These are phyloP conservation scores for Thelaira solivaga DNA, from an alignment of 2,888 invertebrate species.

Conservation along the genomic window DNA sequence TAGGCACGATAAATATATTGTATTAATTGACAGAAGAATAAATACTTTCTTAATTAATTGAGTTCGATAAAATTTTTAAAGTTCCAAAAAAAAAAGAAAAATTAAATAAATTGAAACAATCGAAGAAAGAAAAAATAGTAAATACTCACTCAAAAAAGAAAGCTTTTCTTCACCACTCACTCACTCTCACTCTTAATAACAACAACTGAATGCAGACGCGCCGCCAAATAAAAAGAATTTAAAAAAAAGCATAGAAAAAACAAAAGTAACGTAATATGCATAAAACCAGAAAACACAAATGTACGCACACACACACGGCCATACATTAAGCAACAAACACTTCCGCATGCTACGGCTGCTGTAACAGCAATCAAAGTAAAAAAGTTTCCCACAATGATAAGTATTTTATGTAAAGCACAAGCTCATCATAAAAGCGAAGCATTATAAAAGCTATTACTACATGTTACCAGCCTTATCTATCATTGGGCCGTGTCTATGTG, in stretches of 20 bases:
- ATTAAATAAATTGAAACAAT: not conserved
- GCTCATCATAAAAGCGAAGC: not conserved
- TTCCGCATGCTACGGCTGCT: slow-evolving; percentile 62
- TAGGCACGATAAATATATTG: not conserved
- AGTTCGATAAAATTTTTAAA: not conserved
- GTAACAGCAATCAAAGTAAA: slow-evolving; percentile 31
- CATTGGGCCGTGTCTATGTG: not conserved
- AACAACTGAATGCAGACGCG: not conserved
- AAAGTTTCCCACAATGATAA: slow-evolving; percentile 55
- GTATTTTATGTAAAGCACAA: slow-evolving; percentile 38
- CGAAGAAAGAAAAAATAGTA: not conserved
- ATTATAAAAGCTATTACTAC: slow-evolving; percentile 8
- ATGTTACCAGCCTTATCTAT: slow-evolving; percentile 1
- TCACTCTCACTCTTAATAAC: slow-evolving; percentile 45
- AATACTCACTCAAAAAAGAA: slow-evolving; percentile 32
- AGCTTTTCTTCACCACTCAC: slow-evolving; percentile 35
- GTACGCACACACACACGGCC: not conserved
- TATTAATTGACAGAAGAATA: not conserved
- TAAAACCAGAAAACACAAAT: slow-evolving; percentile 34
- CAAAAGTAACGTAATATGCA: slow-evolving; percentile 57
- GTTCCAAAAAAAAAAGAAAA: not conserved
- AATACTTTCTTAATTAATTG: not conserved
- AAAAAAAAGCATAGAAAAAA: slow-evolving; percentile 14
- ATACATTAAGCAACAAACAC: slow-evolving; percentile 20
- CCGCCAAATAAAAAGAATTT: slow-evolving; percentile 13